phyloP scores from a whole-genome alignment of 2,113 vertebrate species.

The Gymnobelideus leadbeateri region DNA sequence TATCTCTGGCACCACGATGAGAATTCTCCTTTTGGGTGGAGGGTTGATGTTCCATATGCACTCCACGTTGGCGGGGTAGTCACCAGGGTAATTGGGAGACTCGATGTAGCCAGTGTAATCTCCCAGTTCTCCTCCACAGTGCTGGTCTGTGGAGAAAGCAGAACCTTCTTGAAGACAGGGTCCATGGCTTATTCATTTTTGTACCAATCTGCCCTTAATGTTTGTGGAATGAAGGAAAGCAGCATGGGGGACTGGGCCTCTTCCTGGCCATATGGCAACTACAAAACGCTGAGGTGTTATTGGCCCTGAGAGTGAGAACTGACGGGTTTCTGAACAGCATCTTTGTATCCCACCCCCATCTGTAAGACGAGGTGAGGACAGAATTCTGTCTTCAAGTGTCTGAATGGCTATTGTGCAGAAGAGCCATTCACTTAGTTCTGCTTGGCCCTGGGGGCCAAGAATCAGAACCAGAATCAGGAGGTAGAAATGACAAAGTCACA shows the following conservation, averaged over 20 bases:
- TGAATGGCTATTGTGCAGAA: neutral
- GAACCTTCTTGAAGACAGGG: neutral
- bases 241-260: neutral
- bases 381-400: neutral
- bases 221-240: neutral
- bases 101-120: constrained; percentile 90
- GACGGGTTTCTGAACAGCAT: neutral
- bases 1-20: constrained; percentile 89
- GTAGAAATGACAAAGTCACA: neutral
- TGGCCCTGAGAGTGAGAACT: neutral
- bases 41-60: constrained; percentile 90
- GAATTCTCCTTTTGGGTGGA: constrained; percentile 88
- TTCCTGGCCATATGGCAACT: neutral
- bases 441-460: neutral
- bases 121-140: constrained; percentile 89
- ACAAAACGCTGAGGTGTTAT: neutral
- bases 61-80: constrained; percentile 89
- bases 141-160: constrained; percentile 83
- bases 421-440: neutral
- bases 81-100: constrained; percentile 89
- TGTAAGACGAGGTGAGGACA: neutral
- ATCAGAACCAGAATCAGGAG: neutral
- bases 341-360: neutral
- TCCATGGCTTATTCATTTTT: neutral
- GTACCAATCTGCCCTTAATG: neutral